Base-by-base conservation (phyloP, 1,140 invertebrate species). In the Muscidifurax raptorellus region DNA sequence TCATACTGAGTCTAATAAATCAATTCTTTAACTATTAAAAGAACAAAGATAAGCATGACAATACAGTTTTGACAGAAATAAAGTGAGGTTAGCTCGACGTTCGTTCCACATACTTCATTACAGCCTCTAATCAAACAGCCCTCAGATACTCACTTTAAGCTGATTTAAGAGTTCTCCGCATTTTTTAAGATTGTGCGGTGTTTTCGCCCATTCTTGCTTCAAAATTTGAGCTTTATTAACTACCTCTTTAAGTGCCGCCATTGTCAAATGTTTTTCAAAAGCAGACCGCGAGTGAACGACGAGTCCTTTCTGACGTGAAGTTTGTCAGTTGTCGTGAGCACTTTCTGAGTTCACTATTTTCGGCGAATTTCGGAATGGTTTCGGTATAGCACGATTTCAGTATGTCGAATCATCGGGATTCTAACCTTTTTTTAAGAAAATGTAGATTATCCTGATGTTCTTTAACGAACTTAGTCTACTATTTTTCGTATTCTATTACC, bases 111-210 rank as follows among this genome's bases (percentile, higher is more conserved):
- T 67, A 40, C 36, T 7, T 71, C 36, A 7, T 3, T 40, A 22
- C 27, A 28, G 18, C 10, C 12, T 27, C 25, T 28, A 27, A 69
- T 69, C 27, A 72, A 67, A 87, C 86, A 32, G 40, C 72, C 40
- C n/a, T 82, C 18, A n/a, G n/a, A 13, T 69, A 85, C 87, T 91
- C 93, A 96, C 96, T 94, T 97, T 97, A 72, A 97, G 93, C 92
- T 96, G 95, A 86, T 95, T 95, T 32, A 97, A 91, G 74, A 97
- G 90, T 89, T 95, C 94, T 27, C 95, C 96, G 87, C 96, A 96
- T 94, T 95, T 96, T 72, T 95, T 94, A 1, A 96, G 94, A 92
- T 96, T 96, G 30, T 93, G 93, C 1, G 95, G 94, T 32, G 94
- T 94, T 89, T 95, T 95, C 10, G 93, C 92, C 96, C 96, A 97